phyloP scores from a whole-genome alignment of 30 jellyfish, hydroid and myxozoan genomes.

The Morbakka virulenta region DNA sequence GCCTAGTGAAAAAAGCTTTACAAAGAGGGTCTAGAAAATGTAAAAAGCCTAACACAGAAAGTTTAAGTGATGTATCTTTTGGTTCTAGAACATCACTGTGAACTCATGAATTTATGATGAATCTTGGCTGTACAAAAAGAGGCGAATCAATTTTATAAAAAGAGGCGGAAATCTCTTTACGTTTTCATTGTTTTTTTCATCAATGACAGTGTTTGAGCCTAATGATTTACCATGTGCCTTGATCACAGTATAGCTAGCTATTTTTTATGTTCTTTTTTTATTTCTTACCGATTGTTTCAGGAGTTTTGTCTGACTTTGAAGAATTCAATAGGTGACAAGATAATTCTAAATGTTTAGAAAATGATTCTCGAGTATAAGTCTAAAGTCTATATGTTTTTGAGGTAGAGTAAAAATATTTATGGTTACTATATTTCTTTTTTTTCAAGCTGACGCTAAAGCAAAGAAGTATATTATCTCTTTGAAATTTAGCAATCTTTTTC shows the following conservation, averaged over 20 bases:
- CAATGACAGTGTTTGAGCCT: not conserved
- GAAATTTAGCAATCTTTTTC: too few relatives aligned
- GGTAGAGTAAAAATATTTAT: too few relatives aligned
- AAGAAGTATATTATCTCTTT: too few relatives aligned
- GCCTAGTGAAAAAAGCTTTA: not conserved
- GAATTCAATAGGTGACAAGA: too few relatives aligned
- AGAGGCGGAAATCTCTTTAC: not conserved
- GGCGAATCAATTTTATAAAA: not conserved
- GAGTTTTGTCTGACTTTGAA: too few relatives aligned
- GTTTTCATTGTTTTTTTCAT: not conserved
- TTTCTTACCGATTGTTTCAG: too few relatives aligned
- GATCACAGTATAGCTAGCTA: not conserved
- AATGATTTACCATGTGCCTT: not conserved
- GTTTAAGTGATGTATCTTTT: not conserved
- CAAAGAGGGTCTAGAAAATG: not conserved
- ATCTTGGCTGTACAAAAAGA: not conserved
- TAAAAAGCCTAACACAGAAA: not conserved
- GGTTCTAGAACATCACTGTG: not conserved
- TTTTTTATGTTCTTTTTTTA: not conserved
- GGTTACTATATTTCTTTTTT: too few relatives aligned
- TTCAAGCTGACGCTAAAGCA: too few relatives aligned
- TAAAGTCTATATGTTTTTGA: too few relatives aligned
- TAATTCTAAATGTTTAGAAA: too few relatives aligned
- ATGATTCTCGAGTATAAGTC: too few relatives aligned
- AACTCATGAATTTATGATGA: not conserved